Evolutionary conservation across 2,888 invertebrate species (phyloP).

Genomic region (Hedychridium roseum): DNA sequence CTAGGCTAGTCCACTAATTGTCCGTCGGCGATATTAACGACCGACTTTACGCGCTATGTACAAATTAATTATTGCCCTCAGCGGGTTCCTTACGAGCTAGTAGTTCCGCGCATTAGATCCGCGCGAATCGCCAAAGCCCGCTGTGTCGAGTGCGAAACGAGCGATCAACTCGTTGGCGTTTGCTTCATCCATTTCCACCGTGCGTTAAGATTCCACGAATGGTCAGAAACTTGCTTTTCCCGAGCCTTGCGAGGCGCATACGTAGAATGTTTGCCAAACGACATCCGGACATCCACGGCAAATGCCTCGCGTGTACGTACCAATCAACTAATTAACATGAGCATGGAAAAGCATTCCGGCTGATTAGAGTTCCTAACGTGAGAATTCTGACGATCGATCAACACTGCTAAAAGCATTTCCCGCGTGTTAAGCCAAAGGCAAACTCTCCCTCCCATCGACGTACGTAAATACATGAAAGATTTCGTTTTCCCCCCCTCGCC

Average conservation of each 20-base stretch:
- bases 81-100: conserved; percentile 30
- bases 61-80: conserved; percentile 34
- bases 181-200: not conserved
- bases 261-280: too few relatives aligned
- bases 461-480: too few relatives aligned
- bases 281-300: conserved; percentile 2
- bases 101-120: conserved; percentile 31
- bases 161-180: conserved; percentile 7
- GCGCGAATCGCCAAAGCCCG: conserved; percentile 19
- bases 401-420: too few relatives aligned
- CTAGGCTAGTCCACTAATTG: conserved; percentile 19
- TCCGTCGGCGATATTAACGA: conserved; percentile 18
- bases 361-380: too few relatives aligned
- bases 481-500: too few relatives aligned
- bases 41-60: conserved; percentile 34
- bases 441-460: too few relatives aligned
- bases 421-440: too few relatives aligned
- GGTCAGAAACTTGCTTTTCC: conserved; percentile 7
- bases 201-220: conserved; percentile 6
- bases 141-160: too few relatives aligned
- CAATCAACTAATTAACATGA: too few relatives aligned
- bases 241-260: conserved; percentile 3
- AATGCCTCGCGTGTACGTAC: conserved; percentile 1
- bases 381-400: too few relatives aligned
- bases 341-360: too few relatives aligned